phyloP scores from a whole-genome alignment of 2,797 vertebrate species.

The Okamejei kenojei region DNA sequence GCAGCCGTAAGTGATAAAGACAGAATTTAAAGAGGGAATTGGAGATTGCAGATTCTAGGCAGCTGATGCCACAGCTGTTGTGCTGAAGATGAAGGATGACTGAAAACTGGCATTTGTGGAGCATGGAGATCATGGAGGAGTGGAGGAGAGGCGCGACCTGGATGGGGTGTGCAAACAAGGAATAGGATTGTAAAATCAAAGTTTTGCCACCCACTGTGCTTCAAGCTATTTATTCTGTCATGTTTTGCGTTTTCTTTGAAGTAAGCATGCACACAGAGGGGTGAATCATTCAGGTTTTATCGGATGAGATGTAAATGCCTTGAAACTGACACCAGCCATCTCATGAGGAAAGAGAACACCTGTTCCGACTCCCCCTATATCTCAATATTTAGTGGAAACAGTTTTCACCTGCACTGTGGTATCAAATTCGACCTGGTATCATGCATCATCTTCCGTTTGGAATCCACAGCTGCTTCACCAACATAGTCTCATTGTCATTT shows the following conservation, averaged over 20 bases:
- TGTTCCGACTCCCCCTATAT: not conserved
- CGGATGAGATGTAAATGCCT: not conserved
- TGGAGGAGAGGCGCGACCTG: not conserved
- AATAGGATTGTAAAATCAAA: not conserved
- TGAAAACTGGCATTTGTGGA: not conserved
- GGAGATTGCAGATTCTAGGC: not conserved
- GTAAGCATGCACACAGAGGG: not conserved
- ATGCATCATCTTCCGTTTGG: not conserved
- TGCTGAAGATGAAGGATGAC: not conserved
- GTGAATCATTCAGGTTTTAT: not conserved
- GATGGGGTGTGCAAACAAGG: not conserved
- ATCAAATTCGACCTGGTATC: not conserved
- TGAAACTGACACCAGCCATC: not conserved
- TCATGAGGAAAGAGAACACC: not conserved
- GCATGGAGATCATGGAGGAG: not conserved
- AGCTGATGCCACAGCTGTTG: not conserved
- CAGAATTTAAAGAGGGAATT: too few species aligned
- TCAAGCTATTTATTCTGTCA: not conserved
- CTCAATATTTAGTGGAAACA: not conserved
- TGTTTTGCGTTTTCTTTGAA: not conserved
- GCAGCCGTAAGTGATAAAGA: too few species aligned
- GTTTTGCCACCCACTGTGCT: not conserved
- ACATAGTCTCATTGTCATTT: not conserved
- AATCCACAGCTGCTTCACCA: not conserved
- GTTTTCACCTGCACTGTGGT: not conserved